Base-by-base conservation (phyloP, 2,888 invertebrate species). In the Gandaritis pyraliata region DNA sequence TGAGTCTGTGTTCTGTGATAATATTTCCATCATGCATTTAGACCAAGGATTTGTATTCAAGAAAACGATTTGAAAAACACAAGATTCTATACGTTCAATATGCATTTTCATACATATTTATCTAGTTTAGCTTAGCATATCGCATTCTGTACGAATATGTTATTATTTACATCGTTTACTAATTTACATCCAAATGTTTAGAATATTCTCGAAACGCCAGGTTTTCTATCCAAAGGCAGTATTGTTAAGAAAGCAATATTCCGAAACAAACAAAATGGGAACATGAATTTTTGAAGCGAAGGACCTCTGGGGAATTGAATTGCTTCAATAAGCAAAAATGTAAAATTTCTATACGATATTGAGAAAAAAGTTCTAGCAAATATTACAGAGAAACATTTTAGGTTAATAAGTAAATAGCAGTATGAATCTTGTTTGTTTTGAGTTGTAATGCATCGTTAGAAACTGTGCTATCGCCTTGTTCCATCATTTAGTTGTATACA, bases 181-280 rank as follows among this genome's bases (percentile, higher is more conserved):
- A 23, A n/a, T 61, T 66, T 56, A 59, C 64, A 64, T 64, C 30
- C 41, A 58, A 66, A 62, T 60, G 58, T 43, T 16, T 33, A 38
- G 48, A 58, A 47, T 30, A 54, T 54, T 58, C 23, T 54, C 45
- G 56, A 36, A 16, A 55, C 39, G 30, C 54, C 54, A 64, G 47
- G 54, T 38, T 59, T 49, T 50, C 51, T 55, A 64, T 56, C 55
- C 16, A 36, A 48, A 61, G 51, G 58, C 56, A 61, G 51, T 12
- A 36, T 60, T 57, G 38, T 56, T 60, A 65, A 50, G 63, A 68
- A 68, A 64, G 58, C 65, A 65, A 70, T 68, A 58, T 62, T 64
- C 61, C 13, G 57, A 69, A 70, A 70, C 65, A 68, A 70, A 61
- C 41, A 46, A 58, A 60, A 61, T 65, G 66, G 61, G 68, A 65